Percentiles rank a stretch among this genome's conserved stretches.
Evolutionary conservation across 2,888 invertebrate genomes (phyloP).

Genomic region (Calephelis perditalis): DNA sequence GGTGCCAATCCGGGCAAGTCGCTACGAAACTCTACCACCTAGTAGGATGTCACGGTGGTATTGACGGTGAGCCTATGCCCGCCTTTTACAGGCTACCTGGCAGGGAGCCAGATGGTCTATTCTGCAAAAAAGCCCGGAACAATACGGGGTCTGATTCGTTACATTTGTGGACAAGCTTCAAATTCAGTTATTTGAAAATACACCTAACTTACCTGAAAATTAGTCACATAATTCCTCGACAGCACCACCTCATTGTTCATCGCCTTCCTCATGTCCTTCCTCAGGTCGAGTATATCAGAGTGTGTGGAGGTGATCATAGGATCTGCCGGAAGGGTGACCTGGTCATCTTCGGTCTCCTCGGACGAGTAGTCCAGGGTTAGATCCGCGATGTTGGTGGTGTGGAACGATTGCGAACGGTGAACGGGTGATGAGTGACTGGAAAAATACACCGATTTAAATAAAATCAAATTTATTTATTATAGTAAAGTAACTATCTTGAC

Average conservation of each 20-base stretch:
- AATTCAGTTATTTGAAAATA: no score
- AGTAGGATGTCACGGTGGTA: no score
- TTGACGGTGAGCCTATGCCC: no score
- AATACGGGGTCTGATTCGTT: no score
- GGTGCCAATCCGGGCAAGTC: no score
- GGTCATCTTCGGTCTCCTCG: slow-evolving; percentile 57
- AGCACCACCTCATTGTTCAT: slow-evolving; percentile 53
- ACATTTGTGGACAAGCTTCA: no score
- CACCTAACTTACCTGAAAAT: slow-evolving; percentile 47
- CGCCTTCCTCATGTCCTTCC: slow-evolving; percentile 47
- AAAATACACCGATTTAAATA: slow-evolving; percentile 18
- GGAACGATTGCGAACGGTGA: slow-evolving; percentile 73
- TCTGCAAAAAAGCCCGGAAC: no score
- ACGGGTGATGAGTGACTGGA: slow-evolving; percentile 72
- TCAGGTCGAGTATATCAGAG: slow-evolving; percentile 57
- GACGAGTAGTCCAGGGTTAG: slow-evolving; percentile 63
- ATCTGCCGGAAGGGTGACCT: slow-evolving; percentile 50
- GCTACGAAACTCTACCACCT: no score
- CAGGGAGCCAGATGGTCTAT: no score
- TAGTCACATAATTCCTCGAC: slow-evolving; percentile 52
- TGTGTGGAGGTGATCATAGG: slow-evolving; percentile 66
- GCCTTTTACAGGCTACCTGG: no score
- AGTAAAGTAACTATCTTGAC: no score
- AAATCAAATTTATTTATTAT: no score
- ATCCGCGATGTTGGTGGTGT: slow-evolving; percentile 63